Percentiles rank a stretch among this genome's conserved stretches.
These are phyloP conservation scores for Nannospalax galili DNA, from an alignment of 2,113 vertebrate species.

Conservation along the genomic window DNA sequence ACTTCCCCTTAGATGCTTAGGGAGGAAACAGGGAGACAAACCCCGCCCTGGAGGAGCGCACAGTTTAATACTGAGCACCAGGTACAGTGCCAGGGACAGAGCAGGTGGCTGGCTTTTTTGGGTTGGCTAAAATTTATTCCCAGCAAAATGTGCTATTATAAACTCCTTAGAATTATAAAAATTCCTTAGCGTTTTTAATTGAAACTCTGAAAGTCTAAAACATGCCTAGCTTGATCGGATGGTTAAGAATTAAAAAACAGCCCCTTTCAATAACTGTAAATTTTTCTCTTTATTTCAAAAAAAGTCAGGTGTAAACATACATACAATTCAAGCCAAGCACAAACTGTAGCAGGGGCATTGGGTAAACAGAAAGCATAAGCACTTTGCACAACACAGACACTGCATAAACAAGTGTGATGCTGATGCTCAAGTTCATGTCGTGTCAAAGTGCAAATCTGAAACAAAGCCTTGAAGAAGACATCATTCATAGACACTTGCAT, in stretches of 20 bases:
- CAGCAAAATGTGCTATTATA: neutral
- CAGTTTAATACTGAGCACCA: neutral
- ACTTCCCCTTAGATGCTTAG: no score
- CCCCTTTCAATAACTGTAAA: neutral
- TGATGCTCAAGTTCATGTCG: neutral
- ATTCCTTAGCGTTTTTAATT: neutral
- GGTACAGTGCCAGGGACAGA: neutral
- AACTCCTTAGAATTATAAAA: no score
- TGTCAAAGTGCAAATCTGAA: constrained; percentile 38
- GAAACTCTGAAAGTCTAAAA: neutral
- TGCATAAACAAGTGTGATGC: neutral
- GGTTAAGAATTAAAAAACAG: neutral
- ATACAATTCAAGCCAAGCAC: constrained; percentile 47
- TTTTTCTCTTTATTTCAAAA: constrained; percentile 70
- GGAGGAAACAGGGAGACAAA: neutral
- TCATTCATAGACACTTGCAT: constrained; percentile 4
- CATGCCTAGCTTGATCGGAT: neutral
- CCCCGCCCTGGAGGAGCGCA: neutral
- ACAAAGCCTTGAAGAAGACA: neutral
- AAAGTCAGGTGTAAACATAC: constrained; percentile 38
- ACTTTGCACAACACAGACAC: neutral
- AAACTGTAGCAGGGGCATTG: constrained; percentile 22
- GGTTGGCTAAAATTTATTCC: neutral
- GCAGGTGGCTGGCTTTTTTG: neutral
- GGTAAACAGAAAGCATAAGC: neutral